phyloP scores from a whole-genome alignment of 2,888 invertebrate species.

The Achlya flavicornis region DNA sequence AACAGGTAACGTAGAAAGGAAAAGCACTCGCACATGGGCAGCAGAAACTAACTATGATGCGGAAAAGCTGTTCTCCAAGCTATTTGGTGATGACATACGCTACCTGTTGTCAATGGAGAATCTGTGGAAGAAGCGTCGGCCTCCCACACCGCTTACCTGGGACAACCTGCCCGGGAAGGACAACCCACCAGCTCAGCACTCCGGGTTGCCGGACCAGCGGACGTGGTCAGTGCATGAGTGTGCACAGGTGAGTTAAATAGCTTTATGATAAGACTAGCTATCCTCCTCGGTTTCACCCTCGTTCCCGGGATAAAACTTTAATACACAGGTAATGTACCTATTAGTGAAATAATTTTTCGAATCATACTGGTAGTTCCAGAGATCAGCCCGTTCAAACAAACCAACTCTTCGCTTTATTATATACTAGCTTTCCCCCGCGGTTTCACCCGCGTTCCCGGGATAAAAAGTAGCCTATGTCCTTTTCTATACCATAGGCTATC shows the following conservation, averaged over 20 bases:
- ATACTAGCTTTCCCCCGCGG: too few relatives aligned
- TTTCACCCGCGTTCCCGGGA: too few relatives aligned
- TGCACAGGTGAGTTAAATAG: conserved; percentile 62
- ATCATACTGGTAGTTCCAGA: too few relatives aligned
- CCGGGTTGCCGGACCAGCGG: conserved; percentile 88
- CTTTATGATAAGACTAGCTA: neutral
- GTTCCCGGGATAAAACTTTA: too few relatives aligned
- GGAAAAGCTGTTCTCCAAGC: conserved; percentile 94
- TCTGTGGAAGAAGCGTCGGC: conserved; percentile 95
- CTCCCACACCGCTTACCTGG: conserved; percentile 92
- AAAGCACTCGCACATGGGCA: conserved; percentile 95
- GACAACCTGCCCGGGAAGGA: conserved; percentile 85
- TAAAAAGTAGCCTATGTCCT: too few relatives aligned
- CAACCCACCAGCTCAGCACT: conserved; percentile 65
- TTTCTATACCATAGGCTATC: too few relatives aligned
- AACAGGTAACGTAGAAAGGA: conserved; percentile 75
- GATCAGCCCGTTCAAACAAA: too few relatives aligned
- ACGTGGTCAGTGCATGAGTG: conserved; percentile 92
- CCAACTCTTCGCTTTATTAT: too few relatives aligned
- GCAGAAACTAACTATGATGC: conserved; percentile 92
- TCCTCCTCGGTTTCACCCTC: too few relatives aligned
- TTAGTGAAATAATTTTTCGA: too few relatives aligned
- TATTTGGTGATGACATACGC: conserved; percentile 97
- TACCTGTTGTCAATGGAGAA: conserved; percentile 97
- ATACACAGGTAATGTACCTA: too few relatives aligned